Percentiles rank a stretch among this genome's conserved stretches.
phyloP scores from a whole-genome alignment of 2,797 vertebrate genomes.

The Iguana delicatissima region DNA sequence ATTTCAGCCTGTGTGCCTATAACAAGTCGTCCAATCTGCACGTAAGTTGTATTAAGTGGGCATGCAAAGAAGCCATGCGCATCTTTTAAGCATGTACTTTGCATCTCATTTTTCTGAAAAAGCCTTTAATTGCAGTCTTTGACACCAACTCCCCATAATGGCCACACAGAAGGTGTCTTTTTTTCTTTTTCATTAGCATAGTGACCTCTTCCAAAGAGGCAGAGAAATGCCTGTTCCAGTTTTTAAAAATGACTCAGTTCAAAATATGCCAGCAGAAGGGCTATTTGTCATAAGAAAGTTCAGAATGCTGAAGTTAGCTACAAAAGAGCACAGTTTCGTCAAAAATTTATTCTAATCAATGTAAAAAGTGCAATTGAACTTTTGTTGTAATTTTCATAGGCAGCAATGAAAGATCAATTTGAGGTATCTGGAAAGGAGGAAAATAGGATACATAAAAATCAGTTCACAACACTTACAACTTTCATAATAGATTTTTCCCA shows the following conservation, averaged over 20 bases:
- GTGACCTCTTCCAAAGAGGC: slow-evolving; percentile 38
- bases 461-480: slow-evolving; percentile 90
- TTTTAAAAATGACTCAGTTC: slow-evolving; percentile 2
- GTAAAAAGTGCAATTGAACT: slow-evolving; percentile 37
- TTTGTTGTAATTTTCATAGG: slow-evolving; percentile 37
- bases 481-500: slow-evolving; percentile 99
- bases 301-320: slow-evolving; percentile 30
- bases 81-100: slow-evolving; percentile 45
- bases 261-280: slow-evolving; percentile 13
- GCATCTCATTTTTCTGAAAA: slow-evolving; percentile 58
- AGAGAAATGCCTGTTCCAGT: slow-evolving; percentile 15
- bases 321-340: slow-evolving; percentile 15
- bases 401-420: slow-evolving; percentile 56
- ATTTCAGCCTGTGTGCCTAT: slow-evolving; percentile 37
- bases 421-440: slow-evolving; percentile 31
- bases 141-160: slow-evolving; percentile 33
- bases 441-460: slow-evolving; percentile 60
- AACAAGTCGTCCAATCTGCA: slow-evolving; percentile 24
- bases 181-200: slow-evolving; percentile 24
- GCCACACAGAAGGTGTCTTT: slow-evolving; percentile 25
- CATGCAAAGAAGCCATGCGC: slow-evolving; percentile 39
- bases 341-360: not conserved
- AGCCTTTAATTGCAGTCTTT: slow-evolving; percentile 27
- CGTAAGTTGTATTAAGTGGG: slow-evolving; percentile 14
- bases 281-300: slow-evolving; percentile 44